These are phyloP conservation scores for Tamias sibiricus DNA, from an alignment of 2,113 vertebrate genomes.

Conservation along the genomic window DNA sequence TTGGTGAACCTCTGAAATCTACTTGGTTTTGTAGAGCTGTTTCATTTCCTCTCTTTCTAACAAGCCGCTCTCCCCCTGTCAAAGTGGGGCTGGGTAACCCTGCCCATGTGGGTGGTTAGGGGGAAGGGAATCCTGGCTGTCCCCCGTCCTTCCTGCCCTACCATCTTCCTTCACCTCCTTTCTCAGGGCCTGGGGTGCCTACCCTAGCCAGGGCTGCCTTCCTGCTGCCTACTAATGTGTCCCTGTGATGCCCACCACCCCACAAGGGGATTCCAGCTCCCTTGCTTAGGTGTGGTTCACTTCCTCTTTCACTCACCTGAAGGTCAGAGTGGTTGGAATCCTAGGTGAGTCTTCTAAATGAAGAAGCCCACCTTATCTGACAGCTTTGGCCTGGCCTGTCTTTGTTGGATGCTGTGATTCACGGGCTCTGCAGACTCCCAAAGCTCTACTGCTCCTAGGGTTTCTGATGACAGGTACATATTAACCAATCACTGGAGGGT, in stretches of 20 bases:
- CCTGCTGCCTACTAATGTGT: background rate
- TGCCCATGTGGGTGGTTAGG: background rate
- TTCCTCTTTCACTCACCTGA: background rate
- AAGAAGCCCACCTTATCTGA: rapidly evolving
- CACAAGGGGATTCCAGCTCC: background rate
- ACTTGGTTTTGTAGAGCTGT: background rate
- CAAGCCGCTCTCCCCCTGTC: background rate
- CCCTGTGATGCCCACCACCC: background rate
- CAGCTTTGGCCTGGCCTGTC: background rate
- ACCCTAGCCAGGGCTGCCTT: background rate
- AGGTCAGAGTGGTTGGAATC: background rate
- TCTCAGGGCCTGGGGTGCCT: background rate
- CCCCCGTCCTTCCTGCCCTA: background rate
- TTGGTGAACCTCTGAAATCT: background rate
- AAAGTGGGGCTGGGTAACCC: background rate
- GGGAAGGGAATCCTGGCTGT: background rate
- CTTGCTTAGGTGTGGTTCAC: no score
- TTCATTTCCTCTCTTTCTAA: background rate
- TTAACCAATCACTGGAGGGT: background rate
- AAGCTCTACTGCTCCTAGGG: background rate
- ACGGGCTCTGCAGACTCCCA: background rate
- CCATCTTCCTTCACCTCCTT: background rate
- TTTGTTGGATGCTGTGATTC: no score
- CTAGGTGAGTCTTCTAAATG: background rate
- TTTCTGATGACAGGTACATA: background rate